Conservation (phyloP, 2,797 vertebrate species). For the Lutjanus argentimaculatus region DNA sequence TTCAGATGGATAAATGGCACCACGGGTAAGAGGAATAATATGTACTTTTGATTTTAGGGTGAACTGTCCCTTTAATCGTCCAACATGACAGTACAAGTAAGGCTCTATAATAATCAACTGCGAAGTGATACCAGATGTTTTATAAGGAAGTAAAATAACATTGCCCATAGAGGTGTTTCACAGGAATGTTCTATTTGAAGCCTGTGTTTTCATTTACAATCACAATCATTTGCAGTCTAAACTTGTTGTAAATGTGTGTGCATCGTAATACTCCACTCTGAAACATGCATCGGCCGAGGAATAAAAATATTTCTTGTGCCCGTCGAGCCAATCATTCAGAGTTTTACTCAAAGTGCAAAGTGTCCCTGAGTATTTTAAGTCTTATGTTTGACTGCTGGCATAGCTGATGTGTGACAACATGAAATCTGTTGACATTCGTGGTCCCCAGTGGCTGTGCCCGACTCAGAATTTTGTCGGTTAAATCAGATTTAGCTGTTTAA, state of each 20-base stretch:
- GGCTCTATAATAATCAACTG: conserved; percentile 74
- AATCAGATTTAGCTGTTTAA: too few species aligned
- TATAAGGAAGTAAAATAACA: conserved; percentile 52
- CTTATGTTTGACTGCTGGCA: too few species aligned
- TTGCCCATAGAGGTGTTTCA: conserved; percentile 50
- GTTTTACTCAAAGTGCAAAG: conserved; percentile 42
- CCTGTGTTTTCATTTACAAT: conserved; percentile 43
- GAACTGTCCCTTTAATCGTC: conserved; percentile 59
- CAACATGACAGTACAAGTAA: conserved; percentile 81
- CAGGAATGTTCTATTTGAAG: conserved; percentile 44
- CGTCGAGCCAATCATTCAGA: conserved; percentile 24
- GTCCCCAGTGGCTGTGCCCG: too few species aligned
- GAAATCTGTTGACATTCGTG: too few species aligned
- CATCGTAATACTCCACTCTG: conserved; percentile 33
- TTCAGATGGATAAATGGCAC: too few species aligned
- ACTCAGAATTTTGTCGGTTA: too few species aligned
- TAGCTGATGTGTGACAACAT: conserved; percentile 10
- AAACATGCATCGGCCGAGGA: conserved; percentile 30
- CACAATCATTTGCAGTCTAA: conserved; percentile 31
- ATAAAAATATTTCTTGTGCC: conserved; percentile 45
- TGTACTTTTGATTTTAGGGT: too few species aligned
- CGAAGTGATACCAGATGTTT: conserved; percentile 83
- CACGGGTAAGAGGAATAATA: too few species aligned
- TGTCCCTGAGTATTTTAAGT: too few species aligned
- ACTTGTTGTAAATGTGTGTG: conserved; percentile 31